Conservation (phyloP, 2,113 vertebrate genomes). For the cattle (Bos taurus) region DNA sequence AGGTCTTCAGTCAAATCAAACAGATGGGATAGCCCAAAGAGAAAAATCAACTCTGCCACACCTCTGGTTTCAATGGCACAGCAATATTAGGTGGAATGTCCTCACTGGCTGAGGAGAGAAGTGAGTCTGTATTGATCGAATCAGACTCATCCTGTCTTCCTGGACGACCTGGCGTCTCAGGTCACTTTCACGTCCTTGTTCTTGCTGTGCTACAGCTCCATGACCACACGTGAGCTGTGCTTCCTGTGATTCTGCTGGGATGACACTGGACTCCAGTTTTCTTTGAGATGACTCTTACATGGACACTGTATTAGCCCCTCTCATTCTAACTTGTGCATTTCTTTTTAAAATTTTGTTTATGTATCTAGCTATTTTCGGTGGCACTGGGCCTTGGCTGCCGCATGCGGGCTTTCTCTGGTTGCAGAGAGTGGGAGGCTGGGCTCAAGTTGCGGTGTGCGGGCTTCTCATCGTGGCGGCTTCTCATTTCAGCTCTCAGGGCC, state of each 20-base stretch:
- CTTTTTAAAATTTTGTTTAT: neutral
- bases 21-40: neutral
- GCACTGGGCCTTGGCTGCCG: neutral
- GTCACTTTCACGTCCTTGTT: fast-evolving
- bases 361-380: neutral
- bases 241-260: neutral
- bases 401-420: neutral
- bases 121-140: neutral
- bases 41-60: neutral
- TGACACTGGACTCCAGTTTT: neutral
- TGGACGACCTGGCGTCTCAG: fast-evolving
- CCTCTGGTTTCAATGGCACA: neutral
- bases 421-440: neutral
- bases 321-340: neutral
- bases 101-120: neutral
- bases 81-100: neutral
- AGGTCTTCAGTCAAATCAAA: constrained; percentile 52
- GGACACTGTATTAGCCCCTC: neutral
- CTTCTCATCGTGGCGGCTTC: neutral
- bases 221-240: fast-evolving
- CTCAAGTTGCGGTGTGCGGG: fast-evolving
- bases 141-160: neutral
- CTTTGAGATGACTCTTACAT: neutral
- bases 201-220: fast-evolving
- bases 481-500: neutral